These are phyloP conservation scores for Diorhabda elongata DNA, from an alignment of 1,140 invertebrate species.

Conservation along the genomic window DNA sequence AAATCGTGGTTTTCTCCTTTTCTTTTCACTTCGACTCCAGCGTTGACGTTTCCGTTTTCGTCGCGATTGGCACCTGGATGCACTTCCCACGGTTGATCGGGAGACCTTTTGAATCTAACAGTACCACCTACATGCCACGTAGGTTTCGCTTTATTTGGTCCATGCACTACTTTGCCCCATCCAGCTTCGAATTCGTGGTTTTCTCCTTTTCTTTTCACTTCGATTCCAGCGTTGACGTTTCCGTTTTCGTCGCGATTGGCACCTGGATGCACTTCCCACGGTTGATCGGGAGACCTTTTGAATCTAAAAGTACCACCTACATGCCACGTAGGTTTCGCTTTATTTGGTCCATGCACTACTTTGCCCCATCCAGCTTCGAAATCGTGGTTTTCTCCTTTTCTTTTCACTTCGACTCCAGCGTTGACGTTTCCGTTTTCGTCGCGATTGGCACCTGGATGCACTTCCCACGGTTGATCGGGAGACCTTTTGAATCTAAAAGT, in stretches of 20 bases:
- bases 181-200: constrained; percentile 28
- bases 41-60: constrained; percentile 24
- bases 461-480: constrained; percentile 23
- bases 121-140: constrained; percentile 8
- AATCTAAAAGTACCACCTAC: constrained; percentile 25
- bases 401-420: constrained; percentile 16
- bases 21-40: constrained; percentile 20
- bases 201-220: constrained; percentile 21
- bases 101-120: constrained; percentile 8
- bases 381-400: constrained; percentile 26
- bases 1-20: constrained; percentile 29
- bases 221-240: constrained; percentile 20
- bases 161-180: constrained; percentile 19
- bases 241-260: constrained; percentile 22
- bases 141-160: background rate
- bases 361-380: constrained; percentile 26
- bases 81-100: constrained; percentile 25
- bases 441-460: constrained; percentile 21
- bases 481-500: constrained; percentile 19
- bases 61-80: constrained; percentile 24
- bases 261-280: constrained; percentile 25
- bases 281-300: background rate
- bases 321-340: constrained; percentile 27
- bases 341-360: constrained; percentile 20
- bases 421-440: constrained; percentile 27